phyloP scores from a whole-genome alignment of 2,113 vertebrate genomes.

The Daphoenositta chrysoptera region DNA sequence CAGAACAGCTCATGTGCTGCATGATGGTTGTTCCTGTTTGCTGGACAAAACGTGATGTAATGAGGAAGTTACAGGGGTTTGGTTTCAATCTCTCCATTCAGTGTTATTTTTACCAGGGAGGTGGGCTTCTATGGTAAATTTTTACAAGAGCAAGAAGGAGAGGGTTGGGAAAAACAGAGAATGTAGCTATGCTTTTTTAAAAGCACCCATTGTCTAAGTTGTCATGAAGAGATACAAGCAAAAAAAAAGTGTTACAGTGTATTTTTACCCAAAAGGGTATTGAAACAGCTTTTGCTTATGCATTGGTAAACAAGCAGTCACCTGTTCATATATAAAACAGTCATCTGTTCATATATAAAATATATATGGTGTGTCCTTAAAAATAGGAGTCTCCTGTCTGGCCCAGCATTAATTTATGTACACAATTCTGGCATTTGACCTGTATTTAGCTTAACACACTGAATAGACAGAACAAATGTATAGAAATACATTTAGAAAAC shows the following conservation, averaged over 20 bases:
- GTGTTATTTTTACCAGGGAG: neutral
- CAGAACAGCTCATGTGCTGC: rapidly evolving
- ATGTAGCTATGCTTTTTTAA: neutral
- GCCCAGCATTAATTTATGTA: neutral
- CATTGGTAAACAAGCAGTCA: neutral
- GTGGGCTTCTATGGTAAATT: neutral
- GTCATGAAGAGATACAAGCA: neutral
- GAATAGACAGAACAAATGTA: neutral
- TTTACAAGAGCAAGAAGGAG: neutral
- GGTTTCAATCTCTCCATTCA: neutral
- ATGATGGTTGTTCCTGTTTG: neutral
- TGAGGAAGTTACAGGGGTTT: neutral
- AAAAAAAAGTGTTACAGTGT: neutral
- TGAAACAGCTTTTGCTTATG: neutral
- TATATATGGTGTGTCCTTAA: neutral
- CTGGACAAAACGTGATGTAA: neutral
- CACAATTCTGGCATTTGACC: neutral
- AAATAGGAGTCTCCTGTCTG: neutral
- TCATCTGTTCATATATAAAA: neutral
- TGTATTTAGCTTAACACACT: neutral
- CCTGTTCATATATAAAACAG: neutral
- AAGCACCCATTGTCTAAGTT: neutral
- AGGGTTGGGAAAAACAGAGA: neutral
- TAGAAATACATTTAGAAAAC: neutral
- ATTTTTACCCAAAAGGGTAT: neutral